phyloP scores from a whole-genome alignment of 2,888 invertebrate species.

The Parnassius apollo region DNA sequence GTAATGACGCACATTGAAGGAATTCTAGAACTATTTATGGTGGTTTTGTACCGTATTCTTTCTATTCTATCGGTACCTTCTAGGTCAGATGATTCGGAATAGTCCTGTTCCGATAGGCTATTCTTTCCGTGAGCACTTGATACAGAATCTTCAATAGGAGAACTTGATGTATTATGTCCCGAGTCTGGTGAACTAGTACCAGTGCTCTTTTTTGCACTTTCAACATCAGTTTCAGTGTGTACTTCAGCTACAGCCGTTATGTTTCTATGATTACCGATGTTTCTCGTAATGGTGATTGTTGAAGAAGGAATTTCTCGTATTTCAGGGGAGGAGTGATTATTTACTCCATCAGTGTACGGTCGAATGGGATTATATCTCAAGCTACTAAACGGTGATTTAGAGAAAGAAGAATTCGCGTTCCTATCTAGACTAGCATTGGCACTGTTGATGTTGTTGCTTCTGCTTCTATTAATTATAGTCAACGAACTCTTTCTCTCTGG shows the following conservation, averaged over 20 bases:
- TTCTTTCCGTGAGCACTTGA: constrained; percentile 86
- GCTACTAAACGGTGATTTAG: constrained; percentile 67
- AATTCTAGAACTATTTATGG: constrained; percentile 92
- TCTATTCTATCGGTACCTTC: constrained; percentile 94
- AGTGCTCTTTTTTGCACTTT: constrained; percentile 76
- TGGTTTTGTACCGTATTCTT: constrained; percentile 91
- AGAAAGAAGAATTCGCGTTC: constrained; percentile 64
- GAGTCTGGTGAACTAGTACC: constrained; percentile 90
- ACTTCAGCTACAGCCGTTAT: constrained; percentile 82
- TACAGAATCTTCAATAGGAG: constrained; percentile 87
- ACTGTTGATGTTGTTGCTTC: constrained; percentile 71
- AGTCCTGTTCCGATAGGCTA: constrained; percentile 89
- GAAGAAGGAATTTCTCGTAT: constrained; percentile 54
- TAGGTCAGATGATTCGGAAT: constrained; percentile 92
- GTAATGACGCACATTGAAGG: constrained; percentile 96
- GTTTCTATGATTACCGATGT: constrained; percentile 71
- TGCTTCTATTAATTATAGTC: constrained; percentile 80
- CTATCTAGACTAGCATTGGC: constrained; percentile 81
- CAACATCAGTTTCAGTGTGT: constrained; percentile 71
- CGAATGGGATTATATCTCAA: constrained; percentile 62
- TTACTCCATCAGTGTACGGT: constrained; percentile 57
- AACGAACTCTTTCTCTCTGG: constrained; percentile 91
- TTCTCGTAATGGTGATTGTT: constrained; percentile 67
- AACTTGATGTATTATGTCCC: constrained; percentile 90
- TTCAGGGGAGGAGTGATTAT: constrained; percentile 65